These are phyloP conservation scores for Callionymus lyra DNA, from an alignment of 2,113 vertebrate species.

Conservation along the genomic window DNA sequence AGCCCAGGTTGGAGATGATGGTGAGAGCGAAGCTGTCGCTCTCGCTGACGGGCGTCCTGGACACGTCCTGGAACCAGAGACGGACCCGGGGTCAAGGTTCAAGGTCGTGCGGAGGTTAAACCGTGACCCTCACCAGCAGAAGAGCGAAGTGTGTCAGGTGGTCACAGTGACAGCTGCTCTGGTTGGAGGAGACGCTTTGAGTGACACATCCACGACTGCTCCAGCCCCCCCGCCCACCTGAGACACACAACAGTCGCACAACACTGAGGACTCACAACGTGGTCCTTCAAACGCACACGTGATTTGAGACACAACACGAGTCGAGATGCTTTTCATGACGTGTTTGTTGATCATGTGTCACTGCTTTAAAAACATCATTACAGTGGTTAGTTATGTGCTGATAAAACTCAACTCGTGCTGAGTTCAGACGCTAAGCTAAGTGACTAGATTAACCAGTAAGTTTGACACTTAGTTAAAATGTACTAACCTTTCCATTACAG, in stretches of 20 bases:
- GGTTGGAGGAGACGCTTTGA: slow-evolving; percentile 54
- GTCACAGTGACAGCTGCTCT: slow-evolving; percentile 80
- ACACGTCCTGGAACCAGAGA: slow-evolving; percentile 65
- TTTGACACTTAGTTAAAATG: no score
- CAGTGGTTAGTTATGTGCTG: no score
- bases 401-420: no score
- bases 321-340: no score
- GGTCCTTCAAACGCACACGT: slow-evolving; percentile 3
- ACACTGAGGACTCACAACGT: slow-evolving; percentile 4
- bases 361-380: no score
- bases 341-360: no score
- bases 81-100: no score
- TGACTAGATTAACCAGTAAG: no score
- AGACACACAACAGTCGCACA: slow-evolving; percentile 20
- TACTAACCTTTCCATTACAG: no score
- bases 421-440: no score
- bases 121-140: slow-evolving; percentile 84
- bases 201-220: slow-evolving; percentile 71
- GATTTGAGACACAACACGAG: no score
- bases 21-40: slow-evolving; percentile 63
- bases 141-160: slow-evolving; percentile 90
- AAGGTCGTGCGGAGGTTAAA: no score
- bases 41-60: slow-evolving; percentile 38
- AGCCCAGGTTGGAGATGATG: slow-evolving; percentile 72
- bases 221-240: slow-evolving; percentile 83